Evolutionary conservation across 2,797 vertebrate genomes (phyloP), one percentile per base, ranked within the genome.

Genomic region (Pseudochromis fuscus): DNA sequence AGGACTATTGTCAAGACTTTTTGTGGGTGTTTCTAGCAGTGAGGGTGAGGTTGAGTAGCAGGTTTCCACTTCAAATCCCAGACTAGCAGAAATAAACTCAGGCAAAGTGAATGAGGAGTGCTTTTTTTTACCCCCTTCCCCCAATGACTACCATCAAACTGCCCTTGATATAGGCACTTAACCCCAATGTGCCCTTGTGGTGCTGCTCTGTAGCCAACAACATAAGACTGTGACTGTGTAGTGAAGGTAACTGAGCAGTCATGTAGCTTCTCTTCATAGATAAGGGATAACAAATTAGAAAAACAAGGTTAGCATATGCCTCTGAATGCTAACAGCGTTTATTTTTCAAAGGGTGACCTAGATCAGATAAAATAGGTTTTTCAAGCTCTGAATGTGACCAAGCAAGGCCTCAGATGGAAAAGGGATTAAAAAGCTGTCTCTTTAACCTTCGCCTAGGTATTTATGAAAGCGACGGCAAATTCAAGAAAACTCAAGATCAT

Each of bases 121-220:
- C 35, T 65, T 75, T 57, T 60, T 65, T 13, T 23, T 31, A 9
- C 9, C 9, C 30, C 30, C 27, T 24, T 53, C 61, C 50, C 67
- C 67, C 28, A 79, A 50, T n/a, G 24, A 30, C 66, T 53, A 21
- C 51, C 56, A 75, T 55, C 27, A 19, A 55, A 48, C 72, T 74
- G 72, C 56, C 49, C 75, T 67, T 58, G 75, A 87, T 79, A 79
- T 46, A 63, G 55, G 61, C 75, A 84, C 69, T 86, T 85, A 79
- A 84, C 79, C 71, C 58, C 66, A 62, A 42, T 77, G 79, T 85
- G 56, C 72, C 59, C 83, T 67, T 61, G 60, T 53, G 63, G 52
- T 16, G 38, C 48, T 31, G 31, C 65, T 77, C 50, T 61, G 56
- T 72, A 66, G 50, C 62, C 78, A 69, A 15, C 58, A 71, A 64